Base-by-base conservation (phyloP, 2,888 invertebrate species). In the Drosophila ustulata region DNA sequence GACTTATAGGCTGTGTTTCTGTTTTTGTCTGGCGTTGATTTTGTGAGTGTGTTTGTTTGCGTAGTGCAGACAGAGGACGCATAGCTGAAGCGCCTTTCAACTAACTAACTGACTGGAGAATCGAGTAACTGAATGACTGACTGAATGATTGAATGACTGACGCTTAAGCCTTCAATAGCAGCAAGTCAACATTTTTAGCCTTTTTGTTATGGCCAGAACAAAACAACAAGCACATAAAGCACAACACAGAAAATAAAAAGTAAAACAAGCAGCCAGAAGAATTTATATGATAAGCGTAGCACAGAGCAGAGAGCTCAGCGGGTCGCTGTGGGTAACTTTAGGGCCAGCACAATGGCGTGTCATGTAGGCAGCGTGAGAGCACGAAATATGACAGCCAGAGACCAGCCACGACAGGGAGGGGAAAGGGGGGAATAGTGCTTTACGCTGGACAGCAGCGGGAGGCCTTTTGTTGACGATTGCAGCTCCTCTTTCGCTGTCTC, bases 91-190 rank as follows among this genome's bases (percentile, higher is more conserved):
- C 64, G 59, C 52, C 71, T 68, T 57, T 57, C 64, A 75, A 57
- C 74, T 69, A 77, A 66, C 68, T 59, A 59, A 72, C 78, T 26
- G 49, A 37, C 37, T 37, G 28, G 39, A 7, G 39, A 41, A 61
- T 66, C 65, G 71, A 64, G 49, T 63, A 26, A 49, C 53, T 37
- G 57, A 59, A 23, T 52, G 80, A 47, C 80, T 34, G 63, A 66
- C 59, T 64, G 61, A 45, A 8, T 55, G 66, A 39, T 64, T 73
- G 68, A 61, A 79, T 67, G 80, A 49, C 81, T 53, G 80, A 46
- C 80, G 87, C 73, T 81, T 81, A 85, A 88, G 88, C 85, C 89
- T 86, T 85, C 85, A 88, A 85, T 85, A 81, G 69, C 84, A 86
- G 82, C 8, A 41, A 81, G 72, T 52, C 75, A 84, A 79, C 77